Evolutionary conservation across 1,140 invertebrate genomes (phyloP).

Genomic region (Bilobella aurantiaca): DNA sequence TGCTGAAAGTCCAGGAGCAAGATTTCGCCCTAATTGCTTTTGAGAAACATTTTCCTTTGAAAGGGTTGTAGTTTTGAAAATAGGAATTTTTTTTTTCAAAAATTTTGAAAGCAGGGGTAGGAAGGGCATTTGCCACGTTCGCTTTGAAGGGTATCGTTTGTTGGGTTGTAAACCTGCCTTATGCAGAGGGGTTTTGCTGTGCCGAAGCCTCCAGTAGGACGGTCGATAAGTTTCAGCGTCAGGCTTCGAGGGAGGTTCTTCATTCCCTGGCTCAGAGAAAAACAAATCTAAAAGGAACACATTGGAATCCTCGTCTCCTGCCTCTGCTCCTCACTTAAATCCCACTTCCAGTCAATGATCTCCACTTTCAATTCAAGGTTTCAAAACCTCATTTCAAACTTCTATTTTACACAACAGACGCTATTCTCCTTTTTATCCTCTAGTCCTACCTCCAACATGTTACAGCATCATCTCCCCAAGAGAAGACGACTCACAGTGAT

Average conservation of each 20-base stretch:
- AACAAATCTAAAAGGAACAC: neutral
- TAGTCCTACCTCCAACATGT: neutral
- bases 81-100: too few species aligned
- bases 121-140: neutral
- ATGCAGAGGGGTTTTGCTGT: neutral
- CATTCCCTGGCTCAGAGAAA: neutral
- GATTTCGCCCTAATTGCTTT: too few species aligned
- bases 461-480: neutral
- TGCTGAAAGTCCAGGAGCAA: neutral
- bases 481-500: too few species aligned
- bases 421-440: too few species aligned
- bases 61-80: too few species aligned
- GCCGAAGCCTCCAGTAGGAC: constrained; percentile 10
- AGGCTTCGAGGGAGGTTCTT: constrained; percentile 15
- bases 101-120: neutral
- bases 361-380: too few species aligned
- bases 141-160: neutral
- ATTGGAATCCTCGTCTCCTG: neutral
- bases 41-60: too few species aligned
- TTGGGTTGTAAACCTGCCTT: neutral
- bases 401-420: too few species aligned
- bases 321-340: too few species aligned
- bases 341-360: too few species aligned
- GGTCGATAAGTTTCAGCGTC: constrained; percentile 18
- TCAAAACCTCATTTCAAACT: too few species aligned